Conservation (phyloP, 2,113 vertebrate species). For the Heterocephalus glaber region DNA sequence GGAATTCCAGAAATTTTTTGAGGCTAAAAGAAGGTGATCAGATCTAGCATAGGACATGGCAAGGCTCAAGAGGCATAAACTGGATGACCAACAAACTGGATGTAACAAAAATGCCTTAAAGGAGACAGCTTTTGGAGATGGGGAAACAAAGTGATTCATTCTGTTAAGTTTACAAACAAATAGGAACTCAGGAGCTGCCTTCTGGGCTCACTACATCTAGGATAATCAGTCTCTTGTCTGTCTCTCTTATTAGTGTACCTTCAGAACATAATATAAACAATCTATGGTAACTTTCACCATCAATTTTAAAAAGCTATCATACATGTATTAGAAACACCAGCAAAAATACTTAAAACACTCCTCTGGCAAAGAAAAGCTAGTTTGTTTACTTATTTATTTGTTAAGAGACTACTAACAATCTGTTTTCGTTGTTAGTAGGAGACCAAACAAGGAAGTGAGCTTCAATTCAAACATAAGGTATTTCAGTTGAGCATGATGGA, state of each 20-base stretch:
- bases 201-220: neutral
- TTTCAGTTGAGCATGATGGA: neutral
- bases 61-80: neutral
- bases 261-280: neutral
- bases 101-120: neutral
- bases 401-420: slow-evolving; percentile 47
- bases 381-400: slow-evolving; percentile 54
- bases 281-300: neutral
- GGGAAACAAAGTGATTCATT: neutral
- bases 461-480: slow-evolving; percentile 18
- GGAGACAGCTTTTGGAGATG: neutral
- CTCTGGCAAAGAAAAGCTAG: slow-evolving; percentile 42
- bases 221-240: neutral
- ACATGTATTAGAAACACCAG: neutral
- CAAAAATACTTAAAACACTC: slow-evolving; percentile 16
- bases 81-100: neutral
- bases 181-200: neutral
- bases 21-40: neutral
- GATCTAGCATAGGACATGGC: neutral
- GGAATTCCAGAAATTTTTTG: slow-evolving; percentile 9
- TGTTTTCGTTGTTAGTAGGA: slow-evolving; percentile 28
- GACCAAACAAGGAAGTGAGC: slow-evolving; percentile 57
- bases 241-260: neutral
- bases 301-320: neutral
- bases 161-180: neutral